phyloP scores from a whole-genome alignment of 2,113 vertebrate species.

The Chloropsis cyanopogon region DNA sequence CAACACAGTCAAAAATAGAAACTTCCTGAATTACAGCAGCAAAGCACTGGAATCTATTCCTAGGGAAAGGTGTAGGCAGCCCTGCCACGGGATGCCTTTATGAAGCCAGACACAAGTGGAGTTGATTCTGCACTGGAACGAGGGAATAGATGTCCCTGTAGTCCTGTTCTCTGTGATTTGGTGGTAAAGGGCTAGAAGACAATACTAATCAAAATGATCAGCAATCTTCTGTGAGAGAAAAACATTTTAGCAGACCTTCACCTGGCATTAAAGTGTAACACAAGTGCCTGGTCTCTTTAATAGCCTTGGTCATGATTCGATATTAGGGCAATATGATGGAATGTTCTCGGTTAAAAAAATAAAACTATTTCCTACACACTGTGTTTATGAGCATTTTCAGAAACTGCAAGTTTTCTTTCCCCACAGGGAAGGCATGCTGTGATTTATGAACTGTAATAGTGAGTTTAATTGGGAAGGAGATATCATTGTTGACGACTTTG shows the following conservation, averaged over 20 bases:
- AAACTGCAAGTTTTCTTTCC: constrained; percentile 1
- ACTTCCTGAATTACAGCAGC: background rate
- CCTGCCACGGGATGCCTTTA: background rate
- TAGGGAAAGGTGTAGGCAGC: background rate
- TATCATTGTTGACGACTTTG: constrained; percentile 44
- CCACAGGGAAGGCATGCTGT: background rate
- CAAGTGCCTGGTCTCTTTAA: background rate
- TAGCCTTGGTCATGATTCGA: background rate
- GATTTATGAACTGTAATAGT: constrained; percentile 45
- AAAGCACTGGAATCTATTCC: background rate
- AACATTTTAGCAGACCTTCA: background rate
- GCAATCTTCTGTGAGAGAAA: background rate
- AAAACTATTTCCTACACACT: background rate
- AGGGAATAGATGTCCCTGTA: background rate
- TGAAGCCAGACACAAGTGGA: background rate
- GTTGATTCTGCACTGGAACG: background rate
- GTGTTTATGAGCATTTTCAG: constrained; percentile 23
- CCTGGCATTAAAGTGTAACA: background rate
- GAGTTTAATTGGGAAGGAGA: constrained; percentile 49
- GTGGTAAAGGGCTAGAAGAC: background rate
- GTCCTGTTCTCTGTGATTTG: background rate
- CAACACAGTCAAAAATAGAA: background rate
- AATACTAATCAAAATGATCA: background rate
- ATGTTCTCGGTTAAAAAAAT: background rate
- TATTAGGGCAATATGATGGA: background rate